Evolutionary conservation across 2,888 invertebrate species (phyloP), one percentile per base, ranked within the genome.

Genomic region (Balanococcus diminutus): DNA sequence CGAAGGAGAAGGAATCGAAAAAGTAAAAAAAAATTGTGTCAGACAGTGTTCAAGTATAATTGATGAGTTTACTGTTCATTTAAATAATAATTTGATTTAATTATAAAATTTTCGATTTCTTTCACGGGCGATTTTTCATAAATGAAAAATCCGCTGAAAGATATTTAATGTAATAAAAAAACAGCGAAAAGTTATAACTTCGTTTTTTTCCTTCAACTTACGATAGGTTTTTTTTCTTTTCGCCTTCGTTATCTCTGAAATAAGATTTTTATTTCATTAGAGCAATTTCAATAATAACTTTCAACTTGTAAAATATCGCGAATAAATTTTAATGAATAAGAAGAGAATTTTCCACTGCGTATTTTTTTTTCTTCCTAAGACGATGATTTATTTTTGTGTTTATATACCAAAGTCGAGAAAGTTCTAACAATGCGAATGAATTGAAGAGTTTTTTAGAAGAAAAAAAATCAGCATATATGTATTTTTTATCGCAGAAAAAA

Each of bases 251-350:
- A 56, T 56, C 56, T 56, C 56, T 31, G 72, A 72, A 72, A 72
- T 72, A 72, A 72, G 72, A 72, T 72, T 72, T 72, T 72, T 72
- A 72, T 72, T 72, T 72, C 72, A 72, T 72, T 31, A 72, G 72
- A 72, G 72, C 31, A 72, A 72, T 72, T 72, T 72, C 72, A 72
- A 72, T 72, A 72, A 56, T 56, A 56, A 56, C 56, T 56, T 56
- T 56, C 56, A 56, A 28, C 67, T 67, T 67, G 25, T 67, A 31
- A 67, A 28, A 67, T 56, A 67, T 67, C 28, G 14, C 67, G 67
- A 67, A 28, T 67, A 67, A 22, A 67, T 28, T 67, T 67, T 67
- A 67, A 67, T 28, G 28, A 67, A n/a, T n/a, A n/a, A 67, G 67
- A 25, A 46, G 56, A 19, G 67, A 67, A 28, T 28, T 67, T 67